These are phyloP conservation scores for Globodera ellingtonae DNA, from an alignment of 1,140 invertebrate genomes.

Conservation along the genomic window DNA sequence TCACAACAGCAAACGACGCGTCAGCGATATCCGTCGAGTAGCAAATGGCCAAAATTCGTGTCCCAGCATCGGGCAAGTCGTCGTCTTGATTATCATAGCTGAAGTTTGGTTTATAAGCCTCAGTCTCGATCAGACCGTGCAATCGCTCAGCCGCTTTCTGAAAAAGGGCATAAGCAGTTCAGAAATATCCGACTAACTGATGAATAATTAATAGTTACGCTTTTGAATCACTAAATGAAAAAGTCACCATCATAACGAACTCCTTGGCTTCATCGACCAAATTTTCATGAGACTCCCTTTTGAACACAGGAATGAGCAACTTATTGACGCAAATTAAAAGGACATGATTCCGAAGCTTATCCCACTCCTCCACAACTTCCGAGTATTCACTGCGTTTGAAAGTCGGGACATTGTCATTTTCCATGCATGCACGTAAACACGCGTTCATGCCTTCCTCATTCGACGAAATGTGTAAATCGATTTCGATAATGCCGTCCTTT, in stretches of 20 bases:
- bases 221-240: constrained; percentile 3
- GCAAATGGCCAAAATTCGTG: constrained; percentile 83
- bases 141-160: constrained; percentile 32
- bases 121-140: not conserved
- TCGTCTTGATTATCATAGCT: constrained; percentile 67
- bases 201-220: not conserved
- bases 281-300: constrained; percentile 81
- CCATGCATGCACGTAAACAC: constrained; percentile 11
- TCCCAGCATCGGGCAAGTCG: constrained; percentile 82
- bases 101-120: constrained; percentile 50
- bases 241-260: constrained; percentile 74
- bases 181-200: not conserved
- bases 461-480: constrained; percentile 39
- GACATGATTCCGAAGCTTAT: constrained; percentile 80
- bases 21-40: constrained; percentile 83
- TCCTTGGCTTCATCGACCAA: constrained; percentile 86
- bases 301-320: constrained; percentile 84
- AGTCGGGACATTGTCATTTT: constrained; percentile 18
- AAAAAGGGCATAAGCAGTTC: constrained; percentile 21
- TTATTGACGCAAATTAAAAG: constrained; percentile 84
- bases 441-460: constrained; percentile 6
- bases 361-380: constrained; percentile 86
- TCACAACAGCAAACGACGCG: constrained; percentile 83
- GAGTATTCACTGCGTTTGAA: constrained; percentile 37
- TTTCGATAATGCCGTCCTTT: constrained; percentile 52